Percentiles rank a stretch among this genome's conserved stretches.
Evolutionary conservation across 1,140 invertebrate genomes (phyloP).

Genomic region (Heliconius himera): DNA sequence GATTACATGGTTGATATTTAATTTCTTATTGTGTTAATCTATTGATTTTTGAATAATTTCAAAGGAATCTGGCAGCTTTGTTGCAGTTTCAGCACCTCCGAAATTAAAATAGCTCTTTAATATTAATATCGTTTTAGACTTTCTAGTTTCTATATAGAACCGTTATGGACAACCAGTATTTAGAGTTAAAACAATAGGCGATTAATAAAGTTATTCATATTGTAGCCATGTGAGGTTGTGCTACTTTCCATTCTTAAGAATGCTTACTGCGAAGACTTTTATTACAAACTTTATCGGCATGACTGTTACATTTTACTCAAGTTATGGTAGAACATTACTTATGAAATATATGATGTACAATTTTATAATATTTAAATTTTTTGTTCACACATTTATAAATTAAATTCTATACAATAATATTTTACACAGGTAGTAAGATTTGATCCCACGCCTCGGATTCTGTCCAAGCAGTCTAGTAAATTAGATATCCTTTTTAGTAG

Average conservation of each 20-base stretch:
- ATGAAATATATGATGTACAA: background rate
- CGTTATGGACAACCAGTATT: constrained; percentile 29
- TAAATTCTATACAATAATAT: too few relatives aligned
- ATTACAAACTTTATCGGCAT: constrained; percentile 2
- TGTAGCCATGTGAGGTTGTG: constrained; percentile 23
- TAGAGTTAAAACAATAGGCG: constrained; percentile 29
- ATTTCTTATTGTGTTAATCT: background rate
- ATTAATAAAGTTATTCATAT: constrained; percentile 36
- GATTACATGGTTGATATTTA: too few relatives aligned
- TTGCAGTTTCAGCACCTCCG: background rate
- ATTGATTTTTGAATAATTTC: background rate
- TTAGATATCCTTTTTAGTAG: background rate
- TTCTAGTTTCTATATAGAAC: constrained; percentile 3
- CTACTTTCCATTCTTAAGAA: constrained; percentile 28
- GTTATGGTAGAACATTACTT: background rate
- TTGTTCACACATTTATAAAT: too few relatives aligned
- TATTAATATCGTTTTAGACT: constrained; percentile 8
- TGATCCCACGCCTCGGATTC: background rate
- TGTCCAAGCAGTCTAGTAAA: background rate
- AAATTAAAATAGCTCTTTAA: background rate
- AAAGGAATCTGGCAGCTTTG: too few relatives aligned
- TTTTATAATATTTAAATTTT: too few relatives aligned
- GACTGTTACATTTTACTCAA: background rate
- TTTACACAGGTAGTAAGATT: background rate
- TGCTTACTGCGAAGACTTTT: constrained; percentile 5